Evolutionary conservation across 1,140 invertebrate species (phyloP).

Genomic region (Bursaphelenchus mucronatus): DNA sequence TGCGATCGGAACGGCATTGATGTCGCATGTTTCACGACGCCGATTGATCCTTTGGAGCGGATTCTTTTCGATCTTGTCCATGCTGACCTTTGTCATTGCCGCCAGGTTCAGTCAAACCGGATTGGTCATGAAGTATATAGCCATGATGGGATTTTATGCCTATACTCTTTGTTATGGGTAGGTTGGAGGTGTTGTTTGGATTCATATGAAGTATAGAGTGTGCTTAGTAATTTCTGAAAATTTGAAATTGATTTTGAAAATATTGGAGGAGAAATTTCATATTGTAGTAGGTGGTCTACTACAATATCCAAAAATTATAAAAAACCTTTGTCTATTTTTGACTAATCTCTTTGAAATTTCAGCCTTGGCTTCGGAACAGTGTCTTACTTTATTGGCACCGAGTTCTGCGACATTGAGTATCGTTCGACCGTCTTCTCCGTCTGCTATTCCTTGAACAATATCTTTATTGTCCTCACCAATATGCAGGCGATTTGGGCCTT

Average conservation of each 20-base stretch:
- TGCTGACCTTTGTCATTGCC: slow-evolving; percentile 35
- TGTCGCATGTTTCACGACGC: slow-evolving; percentile 43
- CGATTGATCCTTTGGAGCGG: slow-evolving; percentile 44
- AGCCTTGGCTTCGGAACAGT: slow-evolving; percentile 55
- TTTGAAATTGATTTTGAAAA: neutral
- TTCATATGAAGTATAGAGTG: too few species aligned
- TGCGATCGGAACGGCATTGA: slow-evolving; percentile 41
- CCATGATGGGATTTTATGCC: slow-evolving; percentile 33
- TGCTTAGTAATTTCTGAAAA: neutral
- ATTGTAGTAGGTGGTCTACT: neutral
- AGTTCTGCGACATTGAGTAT: slow-evolving; percentile 49
- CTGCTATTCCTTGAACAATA: slow-evolving; percentile 48
- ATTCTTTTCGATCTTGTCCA: slow-evolving; percentile 29
- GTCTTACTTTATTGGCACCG: slow-evolving; percentile 55
- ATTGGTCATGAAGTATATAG: slow-evolving; percentile 35
- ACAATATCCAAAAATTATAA: neutral
- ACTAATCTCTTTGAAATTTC: slow-evolving; percentile 11
- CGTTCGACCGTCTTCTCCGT: slow-evolving; percentile 56
- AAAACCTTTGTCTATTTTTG: neutral
- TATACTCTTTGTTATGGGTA: slow-evolving; percentile 42
- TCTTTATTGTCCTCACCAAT: slow-evolving; percentile 57
- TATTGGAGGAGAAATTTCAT: neutral
- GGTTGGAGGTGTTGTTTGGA: slow-evolving; percentile 1
- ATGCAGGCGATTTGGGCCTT: slow-evolving; percentile 50
- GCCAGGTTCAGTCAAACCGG: slow-evolving; percentile 25